Evolutionary conservation across 1,140 invertebrate species (phyloP), one percentile per base, ranked within the genome.

Genomic region (Calosoma granatense): DNA sequence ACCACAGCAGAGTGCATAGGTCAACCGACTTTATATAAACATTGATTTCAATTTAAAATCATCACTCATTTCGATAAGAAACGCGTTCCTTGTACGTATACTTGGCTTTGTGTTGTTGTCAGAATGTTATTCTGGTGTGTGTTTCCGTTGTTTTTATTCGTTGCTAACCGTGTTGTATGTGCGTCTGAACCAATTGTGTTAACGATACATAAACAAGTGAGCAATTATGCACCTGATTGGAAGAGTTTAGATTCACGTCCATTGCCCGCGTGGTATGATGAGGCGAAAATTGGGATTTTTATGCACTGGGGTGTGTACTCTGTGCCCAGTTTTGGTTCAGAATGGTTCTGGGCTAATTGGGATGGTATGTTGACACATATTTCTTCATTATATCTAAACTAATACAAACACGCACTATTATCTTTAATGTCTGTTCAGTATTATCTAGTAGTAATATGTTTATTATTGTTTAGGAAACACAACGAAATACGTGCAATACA

Each of bases 261-360:
- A 0, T 64, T 94, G 43, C 94, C 94, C 0, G 15, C 63, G 9
- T 97, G 93, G 94, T 97, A 89, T 65, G 92, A 94, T 65, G 76
- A 90, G 53, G 85, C 82, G 0, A 96, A 96, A 76, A 78, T 97
- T 61, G 93, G 93, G 15, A 94, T 96, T 58, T 96, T 96, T 67
- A 75, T 95, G 39, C 93, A 97, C 65, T 97, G 92, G 89, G 93
- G 94, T 1, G 86, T 97, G 0, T 97, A 86, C 65, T 86, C 89
- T 0, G 94, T 96, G 0, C 93, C 92, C 0, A 85, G 87, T 61
- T 89, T 83, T 71, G 80, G 81, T 0, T 83, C 82, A 1, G 92
- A 93, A 76, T 94, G 91, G 92, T 94, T 93, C 72, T 94, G 90
- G 90, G 77, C 72, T 1, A 76, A 85, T 66, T 90, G 85, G 87